Evolutionary conservation across 1,140 invertebrate genomes (phyloP), one percentile per base, ranked within the genome.

Genomic region (Brachionus calyciflorus): DNA sequence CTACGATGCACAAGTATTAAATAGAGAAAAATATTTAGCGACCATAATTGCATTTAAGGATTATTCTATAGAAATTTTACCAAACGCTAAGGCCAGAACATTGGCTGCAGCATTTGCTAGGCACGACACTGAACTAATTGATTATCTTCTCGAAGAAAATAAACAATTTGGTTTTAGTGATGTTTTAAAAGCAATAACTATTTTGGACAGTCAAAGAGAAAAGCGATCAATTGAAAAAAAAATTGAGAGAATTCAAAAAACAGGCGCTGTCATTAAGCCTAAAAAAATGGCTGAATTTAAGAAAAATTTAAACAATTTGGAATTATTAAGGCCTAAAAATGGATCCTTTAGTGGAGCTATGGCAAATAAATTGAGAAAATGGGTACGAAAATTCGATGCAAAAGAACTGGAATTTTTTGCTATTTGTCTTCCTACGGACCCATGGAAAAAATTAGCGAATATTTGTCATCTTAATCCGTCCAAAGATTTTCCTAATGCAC

Each of bases 401-500:
- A 80, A 81, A 21, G 82, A 83, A 41, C 70, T 83, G 10, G 82
- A 83, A 75, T 82, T 81, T 51, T 82, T 79, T 60, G 80, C 81
- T 14, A 73, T 83, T 5, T 78, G 82, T 68, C 78, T 82, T 26
- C 82, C 82, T 7, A 82, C 79, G 75, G 80, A 82, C n/a, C 81
- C 81, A n/a, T 83, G 82, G 82, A 82, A 80, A 70, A 82, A 83
- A 77, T 40, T 83, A 41, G 81, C 82, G 12, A 82, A 83, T 70
- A 81, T 83, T 44, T 81, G 80, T 48, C 82, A 83, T 79, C 81
- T 83, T 53, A 78, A 82, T 70, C 81, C 82, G 19, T 53, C 79
- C 53, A 81, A 80, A 81, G 81, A 83, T 77, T 83, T 83, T 77
- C 79, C 80, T 7, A 63, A 60, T n/a, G 68, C 81, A 26, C 78